These are phyloP conservation scores for Myotis myotis DNA, from an alignment of 2,797 vertebrate species.

Conservation along the genomic window DNA sequence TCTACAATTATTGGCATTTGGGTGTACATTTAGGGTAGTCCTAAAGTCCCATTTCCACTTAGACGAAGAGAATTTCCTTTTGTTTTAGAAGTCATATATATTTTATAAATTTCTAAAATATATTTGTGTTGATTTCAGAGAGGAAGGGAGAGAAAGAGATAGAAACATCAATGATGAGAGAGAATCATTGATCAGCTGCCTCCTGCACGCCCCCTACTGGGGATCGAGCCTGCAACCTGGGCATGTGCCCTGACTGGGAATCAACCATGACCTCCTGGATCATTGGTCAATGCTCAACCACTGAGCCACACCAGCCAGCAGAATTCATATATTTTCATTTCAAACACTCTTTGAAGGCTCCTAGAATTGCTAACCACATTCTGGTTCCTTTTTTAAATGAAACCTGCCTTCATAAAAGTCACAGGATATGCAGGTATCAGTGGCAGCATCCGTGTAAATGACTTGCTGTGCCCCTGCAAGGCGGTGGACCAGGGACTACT, in stretches of 20 bases:
- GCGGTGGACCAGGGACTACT: fast-evolving
- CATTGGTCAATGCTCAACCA: no score
- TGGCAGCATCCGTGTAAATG: background rate
- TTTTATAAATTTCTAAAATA: no score
- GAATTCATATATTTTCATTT: background rate
- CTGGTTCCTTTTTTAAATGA: conserved; percentile 9
- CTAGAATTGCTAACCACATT: background rate
- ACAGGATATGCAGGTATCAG: background rate
- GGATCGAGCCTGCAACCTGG: no score
- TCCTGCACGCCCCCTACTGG: no score
- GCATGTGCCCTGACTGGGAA: no score
- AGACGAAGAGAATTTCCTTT: background rate
- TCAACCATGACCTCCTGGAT: no score
- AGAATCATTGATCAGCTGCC: no score
- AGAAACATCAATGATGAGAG: no score
- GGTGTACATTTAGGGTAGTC: background rate
- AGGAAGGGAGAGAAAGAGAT: no score
- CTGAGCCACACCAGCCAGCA: no score
- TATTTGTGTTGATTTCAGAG: no score
- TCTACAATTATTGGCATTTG: background rate
- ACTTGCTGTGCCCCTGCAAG: background rate
- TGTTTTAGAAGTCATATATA: background rate
- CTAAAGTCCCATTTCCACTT: background rate
- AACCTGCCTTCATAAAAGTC: background rate
- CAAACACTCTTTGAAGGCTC: background rate